Conservation (phyloP, 92 coral and sea anemone genomes). For the Bergia sp. region DNA sequence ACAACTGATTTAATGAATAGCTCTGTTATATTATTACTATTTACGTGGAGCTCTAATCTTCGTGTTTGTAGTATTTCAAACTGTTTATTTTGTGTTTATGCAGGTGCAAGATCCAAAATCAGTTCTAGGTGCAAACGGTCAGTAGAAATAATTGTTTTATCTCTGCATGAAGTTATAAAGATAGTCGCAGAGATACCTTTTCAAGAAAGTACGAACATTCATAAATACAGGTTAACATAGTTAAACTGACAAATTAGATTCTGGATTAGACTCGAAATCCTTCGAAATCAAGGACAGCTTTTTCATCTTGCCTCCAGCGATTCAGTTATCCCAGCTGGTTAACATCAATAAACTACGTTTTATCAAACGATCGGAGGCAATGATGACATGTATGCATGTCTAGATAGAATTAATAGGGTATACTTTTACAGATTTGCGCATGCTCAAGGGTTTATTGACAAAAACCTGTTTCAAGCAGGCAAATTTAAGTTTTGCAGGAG, state of each 20-base stretch:
- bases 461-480: too few species aligned
- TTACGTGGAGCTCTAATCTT: not conserved
- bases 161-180: not conserved
- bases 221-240: not conserved
- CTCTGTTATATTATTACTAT: not conserved
- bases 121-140: not conserved
- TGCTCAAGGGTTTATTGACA: too few species aligned
- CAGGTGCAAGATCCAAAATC: conserved; percentile 9
- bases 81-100: not conserved
- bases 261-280: not conserved
- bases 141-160: not conserved
- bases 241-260: not conserved
- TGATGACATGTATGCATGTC: not conserved
- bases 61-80: not conserved
- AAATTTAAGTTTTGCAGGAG: too few species aligned
- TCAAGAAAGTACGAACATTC: too few species aligned
- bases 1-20: not conserved
- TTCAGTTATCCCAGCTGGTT: not conserved
- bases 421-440: too few species aligned
- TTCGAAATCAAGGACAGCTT: not conserved
- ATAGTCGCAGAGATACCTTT: not conserved
- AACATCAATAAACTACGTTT: not conserved
- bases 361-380: not conserved
- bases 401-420: too few species aligned
- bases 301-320: not conserved